Evolutionary conservation across 2,888 invertebrate genomes (phyloP).

Genomic region (Frankliniella intonsa): DNA sequence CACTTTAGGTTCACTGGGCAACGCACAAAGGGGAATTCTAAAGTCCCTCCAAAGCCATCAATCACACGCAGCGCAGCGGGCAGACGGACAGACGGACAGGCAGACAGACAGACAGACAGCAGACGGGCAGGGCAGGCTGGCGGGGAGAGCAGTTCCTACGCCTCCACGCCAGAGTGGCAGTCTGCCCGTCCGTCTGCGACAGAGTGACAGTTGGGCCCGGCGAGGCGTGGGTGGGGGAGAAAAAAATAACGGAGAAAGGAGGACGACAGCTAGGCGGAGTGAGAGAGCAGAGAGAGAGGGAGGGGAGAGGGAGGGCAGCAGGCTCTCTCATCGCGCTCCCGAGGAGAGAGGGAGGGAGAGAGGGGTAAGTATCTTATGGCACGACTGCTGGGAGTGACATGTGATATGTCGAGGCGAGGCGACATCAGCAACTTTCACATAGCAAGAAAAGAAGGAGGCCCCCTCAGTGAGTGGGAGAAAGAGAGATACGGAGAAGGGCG

Average conservation of each 20-base stretch:
- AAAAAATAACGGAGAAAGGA: no score
- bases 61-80: not conserved
- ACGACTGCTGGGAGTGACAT: not conserved
- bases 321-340: not conserved
- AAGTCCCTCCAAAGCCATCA: not conserved
- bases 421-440: slow-evolving; percentile 13
- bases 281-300: not conserved
- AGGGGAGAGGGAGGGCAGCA: not conserved
- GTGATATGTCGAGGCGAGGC: slow-evolving; percentile 14
- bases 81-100: no score
- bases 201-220: no score
- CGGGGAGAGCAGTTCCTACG: no score
- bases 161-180: no score
- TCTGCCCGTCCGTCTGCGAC: no score
- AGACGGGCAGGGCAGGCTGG: not conserved
- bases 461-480: not conserved
- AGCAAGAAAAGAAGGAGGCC: not conserved
- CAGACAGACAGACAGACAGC: no score
- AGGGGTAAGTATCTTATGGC: slow-evolving; percentile 7
- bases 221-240: no score
- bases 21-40: not conserved
- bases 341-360: not conserved
- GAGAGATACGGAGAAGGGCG: not conserved
- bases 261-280: no score
- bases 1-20: no score